These are phyloP conservation scores for Amblyopsis rosae DNA, from an alignment of 2,113 vertebrate genomes.

Conservation along the genomic window DNA sequence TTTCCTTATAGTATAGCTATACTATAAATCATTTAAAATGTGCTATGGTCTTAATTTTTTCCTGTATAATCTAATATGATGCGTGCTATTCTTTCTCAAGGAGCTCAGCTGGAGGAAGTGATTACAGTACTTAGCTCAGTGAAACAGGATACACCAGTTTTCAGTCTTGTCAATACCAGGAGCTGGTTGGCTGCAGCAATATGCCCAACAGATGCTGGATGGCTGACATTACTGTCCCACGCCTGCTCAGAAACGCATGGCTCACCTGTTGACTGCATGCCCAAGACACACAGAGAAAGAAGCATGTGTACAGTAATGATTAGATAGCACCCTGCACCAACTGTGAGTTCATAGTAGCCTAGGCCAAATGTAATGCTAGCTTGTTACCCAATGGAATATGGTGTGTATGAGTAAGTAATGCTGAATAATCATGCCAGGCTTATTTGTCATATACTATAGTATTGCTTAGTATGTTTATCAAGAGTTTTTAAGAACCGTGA, in stretches of 20 bases:
- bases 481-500: background rate
- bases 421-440: background rate
- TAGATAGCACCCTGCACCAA: no score
- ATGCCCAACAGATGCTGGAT: conserved; percentile 53
- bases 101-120: background rate
- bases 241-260: conserved; percentile 36
- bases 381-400: background rate
- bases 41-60: no score
- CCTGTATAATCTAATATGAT: no score
- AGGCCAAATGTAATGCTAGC: background rate
- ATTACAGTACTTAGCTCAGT: background rate
- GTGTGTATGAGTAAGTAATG: background rate
- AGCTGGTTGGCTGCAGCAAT: conserved; percentile 13
- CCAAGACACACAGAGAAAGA: background rate
- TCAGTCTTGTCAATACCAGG: conserved; percentile 26
- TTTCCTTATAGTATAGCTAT: no score
- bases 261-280: conserved; percentile 33
- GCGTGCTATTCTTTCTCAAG: no score
- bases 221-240: conserved; percentile 47
- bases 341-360: no score
- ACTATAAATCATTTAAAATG: no score
- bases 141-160: conserved; percentile 31
- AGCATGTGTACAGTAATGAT: background rate
- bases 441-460: no score
- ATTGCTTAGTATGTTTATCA: no score